Evolutionary conservation across 2,113 vertebrate species (phyloP).

Genomic region (Symphodus melops): DNA sequence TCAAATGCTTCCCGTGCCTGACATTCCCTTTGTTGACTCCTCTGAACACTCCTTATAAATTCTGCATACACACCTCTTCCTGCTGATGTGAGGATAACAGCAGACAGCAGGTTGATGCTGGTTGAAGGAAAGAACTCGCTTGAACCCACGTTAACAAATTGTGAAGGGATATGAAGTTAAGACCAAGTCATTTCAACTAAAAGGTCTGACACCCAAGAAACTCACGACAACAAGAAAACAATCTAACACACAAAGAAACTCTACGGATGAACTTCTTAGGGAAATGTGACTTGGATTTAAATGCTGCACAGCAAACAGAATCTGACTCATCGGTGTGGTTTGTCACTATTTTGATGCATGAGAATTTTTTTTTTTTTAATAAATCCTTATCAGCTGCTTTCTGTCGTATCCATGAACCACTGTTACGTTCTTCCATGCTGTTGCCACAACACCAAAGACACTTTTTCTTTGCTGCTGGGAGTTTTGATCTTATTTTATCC

Average conservation of each 20-base stretch:
- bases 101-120: not conserved
- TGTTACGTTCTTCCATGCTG: slow-evolving; percentile 23
- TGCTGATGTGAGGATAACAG: slow-evolving; percentile 4
- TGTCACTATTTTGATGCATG: not conserved
- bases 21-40: slow-evolving; percentile 72
- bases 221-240: not conserved
- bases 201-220: no score
- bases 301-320: not conserved
- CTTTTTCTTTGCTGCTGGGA: not conserved
- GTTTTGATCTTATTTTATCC: slow-evolving; percentile 24
- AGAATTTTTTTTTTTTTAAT: not conserved
- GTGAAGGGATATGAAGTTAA: slow-evolving; percentile 10
- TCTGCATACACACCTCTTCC: not conserved
- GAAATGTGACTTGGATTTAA: no score
- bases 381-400: slow-evolving; percentile 29
- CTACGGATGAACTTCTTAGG: no score
- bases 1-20: slow-evolving; percentile 57
- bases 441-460: slow-evolving; percentile 44
- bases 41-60: slow-evolving; percentile 24
- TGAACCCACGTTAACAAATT: not conserved
- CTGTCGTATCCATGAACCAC: slow-evolving; percentile 20
- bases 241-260: no score
- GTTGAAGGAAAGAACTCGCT: not conserved
- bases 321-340: not conserved
- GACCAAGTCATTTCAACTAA: not conserved